Percentiles rank a stretch among this genome's conserved stretches.
Evolutionary conservation across 2,113 vertebrate genomes (phyloP).

Genomic region (Indri indri): DNA sequence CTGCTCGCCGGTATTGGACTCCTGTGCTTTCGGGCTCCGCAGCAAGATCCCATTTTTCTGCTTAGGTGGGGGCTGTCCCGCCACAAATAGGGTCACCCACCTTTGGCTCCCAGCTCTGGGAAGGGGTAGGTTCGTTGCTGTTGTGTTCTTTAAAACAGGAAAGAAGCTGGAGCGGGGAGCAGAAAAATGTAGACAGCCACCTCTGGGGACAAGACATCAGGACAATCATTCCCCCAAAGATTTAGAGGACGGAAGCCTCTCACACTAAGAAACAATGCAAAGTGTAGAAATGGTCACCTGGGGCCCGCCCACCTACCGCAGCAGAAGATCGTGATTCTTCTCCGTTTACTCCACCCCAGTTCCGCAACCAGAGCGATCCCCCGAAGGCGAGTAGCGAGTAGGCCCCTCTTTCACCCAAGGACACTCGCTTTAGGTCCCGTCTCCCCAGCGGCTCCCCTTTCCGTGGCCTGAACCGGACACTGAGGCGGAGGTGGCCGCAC

Average conservation of each 20-base stretch:
- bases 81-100: not conserved
- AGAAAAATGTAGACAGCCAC: not conserved
- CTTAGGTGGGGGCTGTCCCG: not conserved
- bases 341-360: rapidly evolving
- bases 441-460: not conserved
- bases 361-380: not conserved
- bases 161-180: not conserved
- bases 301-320: not conserved
- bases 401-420: not conserved
- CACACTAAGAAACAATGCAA: not conserved
- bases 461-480: rapidly evolving
- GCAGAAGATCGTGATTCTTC: not conserved
- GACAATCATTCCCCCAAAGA: not conserved
- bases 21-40: rapidly evolving
- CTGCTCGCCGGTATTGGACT: rapidly evolving
- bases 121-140: not conserved
- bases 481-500: rapidly evolving
- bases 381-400: not conserved
- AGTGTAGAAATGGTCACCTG: not conserved
- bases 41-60: not conserved
- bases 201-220: not conserved
- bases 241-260: not conserved
- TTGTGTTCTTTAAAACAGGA: not conserved
- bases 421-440: rapidly evolving
- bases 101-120: not conserved